Conservation (phyloP, 1,140 invertebrate species). For the Tenebrio molitor region DNA sequence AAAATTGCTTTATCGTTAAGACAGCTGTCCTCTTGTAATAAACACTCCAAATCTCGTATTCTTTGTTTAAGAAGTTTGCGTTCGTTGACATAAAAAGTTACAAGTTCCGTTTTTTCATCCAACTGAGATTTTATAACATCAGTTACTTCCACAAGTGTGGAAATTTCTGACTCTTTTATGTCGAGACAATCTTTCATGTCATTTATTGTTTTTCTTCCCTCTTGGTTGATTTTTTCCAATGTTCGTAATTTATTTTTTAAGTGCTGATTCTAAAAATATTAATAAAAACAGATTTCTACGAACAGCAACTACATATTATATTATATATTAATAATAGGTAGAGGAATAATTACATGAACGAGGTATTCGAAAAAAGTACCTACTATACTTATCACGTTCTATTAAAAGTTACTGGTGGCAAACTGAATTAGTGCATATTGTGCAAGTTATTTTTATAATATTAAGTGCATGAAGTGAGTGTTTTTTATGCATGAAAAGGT, state of each 20-base stretch:
- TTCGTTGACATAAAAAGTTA: slow-evolving; percentile 4
- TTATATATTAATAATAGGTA: too few relatives aligned
- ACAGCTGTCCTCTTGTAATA: not conserved
- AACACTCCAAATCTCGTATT: not conserved
- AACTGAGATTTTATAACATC: slow-evolving; percentile 43
- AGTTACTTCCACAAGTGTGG: not conserved
- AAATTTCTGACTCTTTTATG: not conserved
- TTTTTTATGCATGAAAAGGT: too few relatives aligned
- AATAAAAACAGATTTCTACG: too few relatives aligned
- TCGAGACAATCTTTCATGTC: not conserved
- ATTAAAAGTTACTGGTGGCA: too few relatives aligned
- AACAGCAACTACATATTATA: too few relatives aligned
- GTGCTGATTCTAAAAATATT: not conserved
- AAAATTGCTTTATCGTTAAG: not conserved
- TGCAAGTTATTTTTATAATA: too few relatives aligned
- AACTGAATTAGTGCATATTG: too few relatives aligned
- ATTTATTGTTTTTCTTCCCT: not conserved
- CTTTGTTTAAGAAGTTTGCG: not conserved
- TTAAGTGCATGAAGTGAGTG: too few relatives aligned
- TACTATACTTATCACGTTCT: too few relatives aligned
- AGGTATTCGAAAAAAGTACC: too few relatives aligned
- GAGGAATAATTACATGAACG: too few relatives aligned
- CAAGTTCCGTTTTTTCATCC: slow-evolving; percentile 44
- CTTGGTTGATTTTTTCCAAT: not conserved
- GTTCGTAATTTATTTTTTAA: slow-evolving; percentile 5